Evolutionary conservation across 2,888 invertebrate genomes (phyloP).

Genomic region (Xanthia icteritia): DNA sequence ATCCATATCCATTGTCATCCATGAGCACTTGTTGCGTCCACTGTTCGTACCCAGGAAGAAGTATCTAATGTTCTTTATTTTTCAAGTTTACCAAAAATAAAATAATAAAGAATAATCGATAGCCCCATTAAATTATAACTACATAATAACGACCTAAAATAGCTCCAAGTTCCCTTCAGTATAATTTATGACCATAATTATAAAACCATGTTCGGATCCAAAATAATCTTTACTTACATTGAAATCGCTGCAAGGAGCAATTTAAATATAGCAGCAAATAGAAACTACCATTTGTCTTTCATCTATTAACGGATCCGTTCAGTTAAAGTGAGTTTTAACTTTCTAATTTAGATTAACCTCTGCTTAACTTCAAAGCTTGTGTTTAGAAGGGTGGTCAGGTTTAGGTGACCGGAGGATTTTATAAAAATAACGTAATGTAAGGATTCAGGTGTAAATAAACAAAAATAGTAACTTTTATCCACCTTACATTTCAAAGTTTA

Average conservation of each 20-base stretch:
- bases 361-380: constrained; percentile 31
- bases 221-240: constrained; percentile 45
- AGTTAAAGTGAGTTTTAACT: constrained; percentile 35
- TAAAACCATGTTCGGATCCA: constrained; percentile 19
- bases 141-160: constrained; percentile 31
- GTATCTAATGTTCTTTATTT: not conserved
- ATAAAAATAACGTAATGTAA: constrained; percentile 5
- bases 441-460: constrained; percentile 6
- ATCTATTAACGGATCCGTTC: constrained; percentile 57
- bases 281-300: constrained; percentile 47
- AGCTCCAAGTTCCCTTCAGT: constrained; percentile 6
- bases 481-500: not conserved
- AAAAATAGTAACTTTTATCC: not conserved
- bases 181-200: constrained; percentile 48
- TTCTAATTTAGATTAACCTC: constrained; percentile 44
- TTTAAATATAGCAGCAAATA: constrained; percentile 53
- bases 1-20: not conserved
- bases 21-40: too few relatives aligned
- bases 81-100: constrained; percentile 5
- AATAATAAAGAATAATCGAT: constrained; percentile 2
- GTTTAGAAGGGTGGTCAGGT: constrained; percentile 6
- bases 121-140: constrained; percentile 29
- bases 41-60: not conserved
- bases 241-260: constrained; percentile 40
- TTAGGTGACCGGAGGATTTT: not conserved